Evolutionary conservation across 2,888 invertebrate species (phyloP), one percentile per base, ranked within the genome.

Genomic region (Molanna angustata): DNA sequence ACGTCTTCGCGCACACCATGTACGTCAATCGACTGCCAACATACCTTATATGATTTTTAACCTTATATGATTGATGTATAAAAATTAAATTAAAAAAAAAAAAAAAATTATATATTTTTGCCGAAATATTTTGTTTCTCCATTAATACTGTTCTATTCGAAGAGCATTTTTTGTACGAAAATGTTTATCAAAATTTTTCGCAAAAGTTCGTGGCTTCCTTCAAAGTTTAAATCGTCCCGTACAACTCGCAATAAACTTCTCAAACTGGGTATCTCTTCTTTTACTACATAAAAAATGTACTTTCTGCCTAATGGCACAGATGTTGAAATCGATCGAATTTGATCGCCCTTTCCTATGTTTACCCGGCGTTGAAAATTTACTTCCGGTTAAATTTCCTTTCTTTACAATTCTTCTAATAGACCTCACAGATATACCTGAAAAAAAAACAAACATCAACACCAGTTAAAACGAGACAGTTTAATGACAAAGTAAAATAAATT

Each of bases 11-110:
- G 7, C 22, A 43, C 43, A 6, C 43, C 43, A 22, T 1, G 6
- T 6, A 43, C 43, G 22, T 43, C 22, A 3, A 43, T 22, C n/a
- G 43, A 43, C 14, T 43, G 43, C 43, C 43, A 43, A 13, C 43
- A 43, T 1, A 43, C 6, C 13, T 43, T 43, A 22, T 43, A 43
- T n/a, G n/a, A n/a, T n/a, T n/a, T n/a, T n/a, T n/a, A n/a, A n/a
- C n/a, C n/a, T n/a, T n/a, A n/a, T n/a, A n/a, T 2, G 43, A 43
- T 22, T 3, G 14, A 22, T 43, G 43, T 2, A 43, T 43, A 43
- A 7, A 43, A 20, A 21, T 43, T n/a, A 31, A 31, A 32, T 32
- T 32, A 2, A 44, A 14, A 44, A 9, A 44, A 44, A 44, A 17
- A 4, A 35, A 35, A 35, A 13, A 35, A n/a, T 35, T 35, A 13